Percentiles rank a stretch among this genome's conserved stretches.
Conservation (phyloP, 2,113 vertebrate genomes). For the Rostratula benghalensis region DNA sequence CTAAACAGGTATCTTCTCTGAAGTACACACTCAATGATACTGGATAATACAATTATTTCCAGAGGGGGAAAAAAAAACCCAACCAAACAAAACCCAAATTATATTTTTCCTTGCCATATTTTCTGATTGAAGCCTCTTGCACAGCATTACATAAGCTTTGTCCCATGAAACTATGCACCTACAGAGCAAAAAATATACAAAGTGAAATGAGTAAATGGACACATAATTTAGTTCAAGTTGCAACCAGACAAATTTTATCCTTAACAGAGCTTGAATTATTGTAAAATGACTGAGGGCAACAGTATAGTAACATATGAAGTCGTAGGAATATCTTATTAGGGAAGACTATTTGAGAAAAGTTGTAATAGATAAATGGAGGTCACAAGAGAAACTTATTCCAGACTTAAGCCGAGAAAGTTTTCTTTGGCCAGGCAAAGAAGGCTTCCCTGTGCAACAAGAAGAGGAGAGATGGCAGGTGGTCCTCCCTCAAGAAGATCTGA, state of each 20-base stretch:
- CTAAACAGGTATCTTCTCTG: background rate
- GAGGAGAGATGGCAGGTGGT: background rate
- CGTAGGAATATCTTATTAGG: background rate
- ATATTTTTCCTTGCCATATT: background rate
- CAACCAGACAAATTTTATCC: background rate
- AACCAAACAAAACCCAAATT: background rate
- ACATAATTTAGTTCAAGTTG: background rate
- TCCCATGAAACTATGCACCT: background rate
- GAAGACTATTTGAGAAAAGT: background rate
- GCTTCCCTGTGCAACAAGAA: background rate
- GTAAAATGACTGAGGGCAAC: background rate
- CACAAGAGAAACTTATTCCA: background rate
- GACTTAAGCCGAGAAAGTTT: background rate
- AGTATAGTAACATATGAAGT: accelerated
- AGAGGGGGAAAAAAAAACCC: accelerated
- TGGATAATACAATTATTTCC: background rate
- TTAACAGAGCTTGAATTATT: background rate
- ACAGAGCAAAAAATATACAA: background rate
- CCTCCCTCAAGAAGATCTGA: background rate
- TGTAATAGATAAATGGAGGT: background rate
- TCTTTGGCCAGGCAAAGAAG: background rate
- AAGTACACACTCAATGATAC: background rate
- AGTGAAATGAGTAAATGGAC: background rate
- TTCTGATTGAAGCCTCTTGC: background rate
- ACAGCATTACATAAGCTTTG: background rate